These are phyloP conservation scores for Morbakka virulenta DNA, from an alignment of 30 jellyfish, hydroid and myxozoan species.

Conservation along the genomic window DNA sequence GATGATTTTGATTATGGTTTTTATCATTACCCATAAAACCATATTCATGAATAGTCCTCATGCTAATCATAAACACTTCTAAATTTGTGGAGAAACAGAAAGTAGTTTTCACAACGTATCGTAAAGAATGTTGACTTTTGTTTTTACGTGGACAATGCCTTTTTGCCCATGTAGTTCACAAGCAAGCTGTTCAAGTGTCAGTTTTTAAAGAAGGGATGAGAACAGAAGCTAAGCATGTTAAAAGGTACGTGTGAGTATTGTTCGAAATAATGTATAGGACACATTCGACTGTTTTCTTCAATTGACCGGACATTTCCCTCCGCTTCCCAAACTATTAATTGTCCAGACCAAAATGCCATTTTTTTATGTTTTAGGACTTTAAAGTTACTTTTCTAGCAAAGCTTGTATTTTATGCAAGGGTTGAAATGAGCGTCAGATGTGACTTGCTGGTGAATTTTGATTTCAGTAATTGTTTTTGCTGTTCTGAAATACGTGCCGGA, in stretches of 20 bases:
- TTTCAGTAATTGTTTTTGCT: no score
- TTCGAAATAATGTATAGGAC: background rate
- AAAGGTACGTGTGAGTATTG: slow-evolving; percentile 39
- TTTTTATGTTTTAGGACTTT: background rate
- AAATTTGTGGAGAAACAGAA: no score
- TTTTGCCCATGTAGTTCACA: slow-evolving; percentile 85
- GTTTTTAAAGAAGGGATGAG: slow-evolving; percentile 83
- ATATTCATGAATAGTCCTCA: no score
- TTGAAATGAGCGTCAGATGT: no score
- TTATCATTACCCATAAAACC: no score
- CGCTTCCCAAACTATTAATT: background rate
- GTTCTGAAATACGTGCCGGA: no score
- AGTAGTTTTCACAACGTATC: no score
- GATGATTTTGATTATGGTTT: no score
- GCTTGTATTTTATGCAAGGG: background rate
- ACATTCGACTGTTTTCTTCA: background rate
- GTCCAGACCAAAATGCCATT: background rate
- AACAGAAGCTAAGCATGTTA: slow-evolving; percentile 91
- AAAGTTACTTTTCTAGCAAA: background rate
- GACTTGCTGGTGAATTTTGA: no score
- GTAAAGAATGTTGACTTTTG: no score
- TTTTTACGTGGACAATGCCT: no score
- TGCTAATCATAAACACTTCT: no score
- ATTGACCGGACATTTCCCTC: background rate
- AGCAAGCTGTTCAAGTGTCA: slow-evolving; percentile 80